Base-by-base conservation (phyloP, 2,113 vertebrate genomes). In the Hydrolagus affinis region DNA sequence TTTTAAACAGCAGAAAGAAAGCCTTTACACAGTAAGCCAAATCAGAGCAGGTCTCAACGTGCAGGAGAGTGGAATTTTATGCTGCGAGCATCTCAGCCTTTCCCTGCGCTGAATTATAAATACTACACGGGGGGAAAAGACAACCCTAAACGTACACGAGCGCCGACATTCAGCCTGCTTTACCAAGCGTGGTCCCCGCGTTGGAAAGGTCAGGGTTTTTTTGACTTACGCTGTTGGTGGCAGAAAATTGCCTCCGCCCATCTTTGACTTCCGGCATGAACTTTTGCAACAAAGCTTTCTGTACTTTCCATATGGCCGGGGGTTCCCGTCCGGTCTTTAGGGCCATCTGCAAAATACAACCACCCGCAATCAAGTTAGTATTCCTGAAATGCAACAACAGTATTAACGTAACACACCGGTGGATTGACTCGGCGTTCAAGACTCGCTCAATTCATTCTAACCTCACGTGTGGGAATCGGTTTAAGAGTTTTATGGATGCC, bases 261-360 rank as follows among this genome's bases (percentile, higher is more conserved):
- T 98, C 96, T 90, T 96, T 94, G 88, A 99, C 92, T 92, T 99
- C 97, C 68, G 98, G 98, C 91, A 98, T 95, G 94, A 99, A 99
- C 88, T 99, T 99, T 88, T 99, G 98, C 88, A 99, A 92, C 90
- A 99, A 92, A 90, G 98, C 98, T 90, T 99, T 99, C 88, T 99
- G 98, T 70, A 99, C 98, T 89, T 99, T 99, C 98, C 98, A 99
- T 89, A 99, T 98, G 89, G 98, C 97, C 88, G 98, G 98, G 85
- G 98, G 97, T 86, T 99, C 97, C 87, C 89, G 95, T 85, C 98
- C 98, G 69, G 90, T 91, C 91, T 90, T 94, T 93, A 99, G 92
- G 86, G 96, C 95, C 89, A 94, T 91, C 98, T 99, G 87, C 57
- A 89, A 83, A 66, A 44, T n/a, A n/a, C n/a, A n/a, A n/a, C n/a